Base-by-base conservation (phyloP, 2,113 vertebrate species). In the Notarius lentiginosus region DNA sequence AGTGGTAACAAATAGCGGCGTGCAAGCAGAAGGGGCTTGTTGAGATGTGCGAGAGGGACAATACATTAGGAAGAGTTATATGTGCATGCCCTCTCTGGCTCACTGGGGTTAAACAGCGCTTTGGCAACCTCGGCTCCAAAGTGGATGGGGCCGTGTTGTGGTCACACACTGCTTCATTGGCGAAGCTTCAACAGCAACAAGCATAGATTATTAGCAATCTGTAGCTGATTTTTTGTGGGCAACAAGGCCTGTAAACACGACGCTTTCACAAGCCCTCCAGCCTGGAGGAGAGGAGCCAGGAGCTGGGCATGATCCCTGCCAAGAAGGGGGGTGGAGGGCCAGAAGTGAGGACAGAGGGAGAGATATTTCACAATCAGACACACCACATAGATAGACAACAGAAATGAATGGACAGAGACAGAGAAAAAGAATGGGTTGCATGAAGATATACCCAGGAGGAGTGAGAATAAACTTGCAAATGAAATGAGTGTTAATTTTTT, bases 131-230 rank as follows among this genome's bases (percentile, higher is more conserved):
- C 81, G 83, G 87, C 85, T 93, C 88, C 90, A 91, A 92, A 93
- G 91, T 94, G 92, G 91, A 93, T 93, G 91, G 91, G 92, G 93
- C 90, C 93, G 90, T 1, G 49, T 88, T 90, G 89, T 90, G 92
- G 86, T 93, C 94, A 94, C 94, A 95, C 88, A 94, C 93, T 91
- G 93, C 92, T 95, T 95, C 93, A 92, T 92, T 94, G 95, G 95
- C 93, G 87, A 89, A 89, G 91, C 93, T 93, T 93, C 94, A 94
- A 90, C 51, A 88, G 90, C 91, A 88, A 90, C 82, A 89, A 87
- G 85, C 89, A 80, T 90, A 92, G 91, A 91, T 95, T 94, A 93
- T 92, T 94, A 92, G 91, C 89, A 94, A 93, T 94, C 93, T 94
- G 94, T 93, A 93, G 92, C 94, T 94, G 93, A 94, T 95, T 95